phyloP scores from a whole-genome alignment of 2,888 invertebrate genomes.

The Dicyrtoma fusca region DNA sequence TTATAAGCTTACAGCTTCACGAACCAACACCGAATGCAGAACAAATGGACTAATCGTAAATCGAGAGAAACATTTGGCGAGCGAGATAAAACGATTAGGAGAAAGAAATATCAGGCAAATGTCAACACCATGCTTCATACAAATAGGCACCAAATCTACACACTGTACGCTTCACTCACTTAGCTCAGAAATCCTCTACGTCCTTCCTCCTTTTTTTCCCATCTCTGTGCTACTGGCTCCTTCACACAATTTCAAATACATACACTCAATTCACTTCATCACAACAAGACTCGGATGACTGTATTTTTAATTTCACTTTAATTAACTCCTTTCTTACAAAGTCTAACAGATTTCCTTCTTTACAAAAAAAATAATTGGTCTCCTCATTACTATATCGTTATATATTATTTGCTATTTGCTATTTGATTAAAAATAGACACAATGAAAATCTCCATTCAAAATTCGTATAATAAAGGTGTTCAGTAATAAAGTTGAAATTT shows the following conservation, averaged over 20 bases:
- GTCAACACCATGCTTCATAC: conserved; percentile 23
- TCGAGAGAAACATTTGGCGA: conserved; percentile 32
- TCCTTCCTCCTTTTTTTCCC: not conserved
- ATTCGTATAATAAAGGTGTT: not conserved
- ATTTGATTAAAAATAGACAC: not conserved
- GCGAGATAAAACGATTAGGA: conserved; percentile 38
- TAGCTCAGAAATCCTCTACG: too few relatives aligned
- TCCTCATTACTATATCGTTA: too few relatives aligned
- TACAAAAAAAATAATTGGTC: too few relatives aligned
- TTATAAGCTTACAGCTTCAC: conserved; percentile 17
- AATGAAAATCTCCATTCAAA: not conserved
- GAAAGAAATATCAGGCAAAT: conserved; percentile 25
- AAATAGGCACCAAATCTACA: too few relatives aligned
- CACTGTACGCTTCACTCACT: not conserved
- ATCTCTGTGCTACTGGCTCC: too few relatives aligned
- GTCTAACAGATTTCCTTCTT: too few relatives aligned
- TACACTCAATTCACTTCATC: not conserved
- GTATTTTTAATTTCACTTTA: too few relatives aligned
- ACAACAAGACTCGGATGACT: not conserved
- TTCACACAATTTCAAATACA: not conserved
- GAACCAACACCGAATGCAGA: conserved; percentile 11
- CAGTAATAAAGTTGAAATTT: conserved; percentile 1
- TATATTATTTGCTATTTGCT: not conserved
- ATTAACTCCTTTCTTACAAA: too few relatives aligned
- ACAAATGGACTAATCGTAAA: conserved; percentile 39